These are phyloP conservation scores for Miichthys miiuy DNA, from an alignment of 2,797 vertebrate species.

Conservation along the genomic window DNA sequence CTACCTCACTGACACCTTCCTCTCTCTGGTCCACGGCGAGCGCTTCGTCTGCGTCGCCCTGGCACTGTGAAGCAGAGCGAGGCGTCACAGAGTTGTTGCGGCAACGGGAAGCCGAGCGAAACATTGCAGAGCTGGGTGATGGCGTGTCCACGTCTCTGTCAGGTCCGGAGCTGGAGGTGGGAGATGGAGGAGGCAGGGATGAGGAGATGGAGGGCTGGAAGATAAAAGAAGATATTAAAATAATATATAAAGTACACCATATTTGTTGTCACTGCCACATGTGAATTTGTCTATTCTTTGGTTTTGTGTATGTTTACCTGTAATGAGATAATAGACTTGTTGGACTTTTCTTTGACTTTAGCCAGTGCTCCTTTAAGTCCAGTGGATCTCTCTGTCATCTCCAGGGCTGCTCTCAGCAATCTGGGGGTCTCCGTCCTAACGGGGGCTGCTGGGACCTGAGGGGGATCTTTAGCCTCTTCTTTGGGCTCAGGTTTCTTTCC, in stretches of 20 bases:
- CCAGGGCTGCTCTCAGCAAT: slow-evolving; percentile 91
- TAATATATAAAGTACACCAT: not conserved
- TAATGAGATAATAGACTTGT: slow-evolving; percentile 85
- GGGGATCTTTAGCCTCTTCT: slow-evolving; percentile 70
- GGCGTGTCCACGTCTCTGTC: slow-evolving; percentile 57
- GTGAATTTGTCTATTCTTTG: not conserved
- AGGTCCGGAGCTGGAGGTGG: slow-evolving; percentile 45
- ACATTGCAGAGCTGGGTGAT: slow-evolving; percentile 65
- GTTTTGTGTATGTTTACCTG: slow-evolving; percentile 75
- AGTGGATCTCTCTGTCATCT: slow-evolving; percentile 82
- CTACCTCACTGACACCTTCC: slow-evolving; percentile 37
- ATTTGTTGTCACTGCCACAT: not conserved
- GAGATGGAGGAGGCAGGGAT: slow-evolving; percentile 68
- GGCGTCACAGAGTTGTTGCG: slow-evolving; percentile 56
- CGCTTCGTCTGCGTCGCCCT: not conserved
- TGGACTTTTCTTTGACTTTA: slow-evolving; percentile 87
- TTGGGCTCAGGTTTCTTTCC: slow-evolving; percentile 89
- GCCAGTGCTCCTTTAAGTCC: slow-evolving; percentile 85
- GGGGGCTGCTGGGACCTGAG: slow-evolving; percentile 79
- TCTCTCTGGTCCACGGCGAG: not conserved
- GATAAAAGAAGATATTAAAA: not conserved
- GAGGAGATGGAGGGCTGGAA: slow-evolving; percentile 81
- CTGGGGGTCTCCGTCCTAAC: slow-evolving; percentile 88
- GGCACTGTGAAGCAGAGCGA: slow-evolving; percentile 17
- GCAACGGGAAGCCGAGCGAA: slow-evolving; percentile 51